Evolutionary conservation across 1,140 invertebrate species (phyloP), one percentile per base, ranked within the genome.

Genomic region (Harlomillsia oculata): DNA sequence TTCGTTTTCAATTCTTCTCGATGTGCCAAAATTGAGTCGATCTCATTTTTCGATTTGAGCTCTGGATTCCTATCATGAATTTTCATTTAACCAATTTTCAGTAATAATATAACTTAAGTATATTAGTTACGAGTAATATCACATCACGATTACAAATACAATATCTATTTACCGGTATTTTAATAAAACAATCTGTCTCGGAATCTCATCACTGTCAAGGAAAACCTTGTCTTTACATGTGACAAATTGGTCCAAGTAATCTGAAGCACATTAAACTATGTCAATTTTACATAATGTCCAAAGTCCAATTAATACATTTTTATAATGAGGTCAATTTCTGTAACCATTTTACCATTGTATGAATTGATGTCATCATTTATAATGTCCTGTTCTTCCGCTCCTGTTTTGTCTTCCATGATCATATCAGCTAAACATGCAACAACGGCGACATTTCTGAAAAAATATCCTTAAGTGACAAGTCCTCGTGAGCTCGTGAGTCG

Each of bases 211-310:
- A n/a, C 51, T 54, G 21, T 62, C 51, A 16, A 62, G 46, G 29
- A 58, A 62, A 25, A 40, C 49, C 9, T 49, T n/a, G 26, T 62
- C 60, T 13, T 40, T 48, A 23, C 36, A 52, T 6, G 60, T 53
- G 2, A 62, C 60, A 36, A 26, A 62, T 21, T 39, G 45, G 21
- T 62, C 52, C 44, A 62, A 29, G 16, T 62, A 62, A 16, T 57
- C 60, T 51, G 20, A 34, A 34, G 32, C 32, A 34, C n/a, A 11
- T 34, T 34, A n/a, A n/a, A 9, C 32, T 34, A 9, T 34, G 9
- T 34, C 32, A 34, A 9, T n/a, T n/a, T 34, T 34, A 34, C 32
- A n/a, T n/a, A n/a, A n/a, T n/a, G n/a, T n/a, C n/a, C n/a, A n/a
- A n/a, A n/a, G n/a, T n/a, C n/a, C n/a, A n/a, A n/a, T n/a, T n/a